A percentile compares a stretch with the other conserved stretches of the same genome.
These are phyloP conservation scores for Drosophila helvetica DNA, from an alignment of 2,888 invertebrate species.

Conservation along the genomic window DNA sequence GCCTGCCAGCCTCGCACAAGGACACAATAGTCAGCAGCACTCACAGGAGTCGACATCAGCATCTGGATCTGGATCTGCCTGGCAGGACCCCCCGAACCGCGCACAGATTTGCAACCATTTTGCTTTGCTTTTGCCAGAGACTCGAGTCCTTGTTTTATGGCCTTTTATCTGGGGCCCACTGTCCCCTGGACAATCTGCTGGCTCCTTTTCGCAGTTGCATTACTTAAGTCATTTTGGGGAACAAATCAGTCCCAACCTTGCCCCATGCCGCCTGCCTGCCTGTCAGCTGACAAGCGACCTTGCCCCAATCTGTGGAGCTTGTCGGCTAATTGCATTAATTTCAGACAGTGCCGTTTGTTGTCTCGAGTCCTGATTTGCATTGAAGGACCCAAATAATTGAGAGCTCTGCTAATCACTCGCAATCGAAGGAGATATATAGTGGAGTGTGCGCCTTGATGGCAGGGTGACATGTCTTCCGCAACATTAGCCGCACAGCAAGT, in stretches of 20 bases:
- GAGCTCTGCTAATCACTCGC: constrained; percentile 28
- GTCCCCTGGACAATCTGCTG: constrained; percentile 39
- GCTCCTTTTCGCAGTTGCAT: constrained; percentile 33
- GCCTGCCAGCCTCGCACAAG: constrained; percentile 66
- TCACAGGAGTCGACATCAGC: constrained; percentile 17
- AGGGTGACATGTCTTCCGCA: constrained; percentile 58
- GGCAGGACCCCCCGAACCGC: constrained; percentile 16
- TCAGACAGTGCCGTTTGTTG: constrained; percentile 23
- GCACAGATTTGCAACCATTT: constrained; percentile 45
- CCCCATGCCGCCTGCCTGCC: constrained; percentile 1
- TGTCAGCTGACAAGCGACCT: constrained; percentile 28
- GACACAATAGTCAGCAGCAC: constrained; percentile 30
- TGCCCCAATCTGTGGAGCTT: constrained; percentile 10
- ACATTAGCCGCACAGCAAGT: constrained; percentile 72
- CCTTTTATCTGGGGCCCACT: constrained; percentile 16
- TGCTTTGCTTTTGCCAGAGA: constrained; percentile 34
- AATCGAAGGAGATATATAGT: constrained; percentile 19
- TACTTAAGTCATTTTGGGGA: constrained; percentile 54
- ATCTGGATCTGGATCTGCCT: constrained; percentile 28
- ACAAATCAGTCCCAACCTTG: constrained; percentile 51
- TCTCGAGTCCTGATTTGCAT: constrained; percentile 22
- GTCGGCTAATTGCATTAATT: constrained; percentile 63
- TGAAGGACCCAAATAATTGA: background rate
- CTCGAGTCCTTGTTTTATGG: constrained; percentile 34
- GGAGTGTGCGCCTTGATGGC: background rate